These are phyloP conservation scores for Etia nguti DNA, from an alignment of 2,113 vertebrate genomes.

Conservation along the genomic window DNA sequence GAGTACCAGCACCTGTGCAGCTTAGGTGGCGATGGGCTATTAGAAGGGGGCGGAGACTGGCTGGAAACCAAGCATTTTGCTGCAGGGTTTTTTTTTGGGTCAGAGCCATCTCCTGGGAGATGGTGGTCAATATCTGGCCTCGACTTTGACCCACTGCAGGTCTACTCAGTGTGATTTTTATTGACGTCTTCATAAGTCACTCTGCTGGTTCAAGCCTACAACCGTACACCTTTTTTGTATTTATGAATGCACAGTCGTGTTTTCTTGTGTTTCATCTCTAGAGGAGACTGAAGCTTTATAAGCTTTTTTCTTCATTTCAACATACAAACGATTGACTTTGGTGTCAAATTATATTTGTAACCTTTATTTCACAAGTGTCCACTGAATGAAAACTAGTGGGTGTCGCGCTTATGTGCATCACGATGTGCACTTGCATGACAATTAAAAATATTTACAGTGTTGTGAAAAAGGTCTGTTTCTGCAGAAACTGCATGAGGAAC, in stretches of 20 bases:
- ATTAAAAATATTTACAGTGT: not conserved
- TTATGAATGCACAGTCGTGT: not conserved
- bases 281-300: not conserved
- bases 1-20: not conserved
- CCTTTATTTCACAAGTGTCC: not conserved
- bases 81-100: not conserved
- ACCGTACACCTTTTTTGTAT: not conserved
- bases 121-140: not conserved
- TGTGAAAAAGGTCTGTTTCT: not conserved
- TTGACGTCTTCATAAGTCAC: not conserved
- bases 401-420: not conserved
- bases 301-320: not conserved
- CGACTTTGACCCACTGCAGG: not conserved
- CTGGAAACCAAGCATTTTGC: not conserved
- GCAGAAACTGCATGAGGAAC: not conserved
- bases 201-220: not conserved
- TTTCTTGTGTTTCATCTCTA: not conserved
- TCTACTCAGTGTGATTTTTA: not conserved
- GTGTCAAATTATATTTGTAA: not conserved
- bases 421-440: not conserved
- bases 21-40: not conserved
- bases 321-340: not conserved
- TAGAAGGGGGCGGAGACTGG: not conserved
- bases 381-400: rapidly evolving
- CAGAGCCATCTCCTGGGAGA: not conserved